phyloP scores from a whole-genome alignment of 2,888 invertebrate species.

The Epiblema foenella region DNA sequence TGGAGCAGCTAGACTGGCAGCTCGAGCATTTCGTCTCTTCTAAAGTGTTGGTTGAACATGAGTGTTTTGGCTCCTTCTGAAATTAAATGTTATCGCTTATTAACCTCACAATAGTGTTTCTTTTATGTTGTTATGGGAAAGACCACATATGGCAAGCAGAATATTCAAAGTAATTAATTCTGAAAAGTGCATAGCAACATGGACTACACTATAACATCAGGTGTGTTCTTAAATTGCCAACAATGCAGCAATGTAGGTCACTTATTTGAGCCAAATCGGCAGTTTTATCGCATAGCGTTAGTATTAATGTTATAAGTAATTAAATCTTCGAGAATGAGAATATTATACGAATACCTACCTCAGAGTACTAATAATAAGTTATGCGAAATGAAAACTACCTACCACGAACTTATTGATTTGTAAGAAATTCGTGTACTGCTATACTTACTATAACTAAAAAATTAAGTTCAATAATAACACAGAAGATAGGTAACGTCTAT shows the following conservation, averaged over 20 bases:
- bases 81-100: conserved; percentile 48
- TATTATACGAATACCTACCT: not conserved
- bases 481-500: not conserved
- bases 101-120: not conserved
- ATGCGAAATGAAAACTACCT: not conserved
- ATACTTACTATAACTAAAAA: too few species aligned
- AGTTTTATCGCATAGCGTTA: conserved; percentile 23
- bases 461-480: not conserved
- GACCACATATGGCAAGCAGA: not conserved
- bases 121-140: not conserved
- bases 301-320: not conserved
- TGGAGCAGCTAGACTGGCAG: conserved; percentile 65
- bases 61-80: conserved; percentile 75
- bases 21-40: conserved; percentile 65
- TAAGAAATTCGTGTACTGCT: not conserved
- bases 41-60: conserved; percentile 57
- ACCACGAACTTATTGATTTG: not conserved
- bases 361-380: not conserved
- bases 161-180: not conserved
- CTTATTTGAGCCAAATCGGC: conserved; percentile 20
- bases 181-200: not conserved
- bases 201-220: not conserved
- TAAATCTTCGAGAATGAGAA: not conserved
- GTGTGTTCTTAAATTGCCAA: conserved; percentile 4
- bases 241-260: conserved; percentile 8